These are phyloP conservation scores for Synergus japonicus DNA, from an alignment of 2,888 invertebrate species.

Conservation along the genomic window DNA sequence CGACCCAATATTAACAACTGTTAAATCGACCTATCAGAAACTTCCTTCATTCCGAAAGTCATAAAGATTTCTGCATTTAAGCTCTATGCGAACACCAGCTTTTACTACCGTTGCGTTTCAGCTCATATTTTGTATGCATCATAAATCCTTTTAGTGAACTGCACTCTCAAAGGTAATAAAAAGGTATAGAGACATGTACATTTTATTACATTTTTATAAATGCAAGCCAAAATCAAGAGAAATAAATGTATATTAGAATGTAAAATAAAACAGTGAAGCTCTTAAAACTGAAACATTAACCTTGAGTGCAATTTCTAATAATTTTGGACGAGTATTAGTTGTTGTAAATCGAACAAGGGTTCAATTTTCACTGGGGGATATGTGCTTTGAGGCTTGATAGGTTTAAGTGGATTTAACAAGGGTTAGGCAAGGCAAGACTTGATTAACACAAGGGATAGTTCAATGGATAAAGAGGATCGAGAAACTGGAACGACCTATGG, in stretches of 20 bases:
- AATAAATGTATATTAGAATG: not conserved
- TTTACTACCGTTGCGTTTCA: not conserved
- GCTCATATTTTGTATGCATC: not conserved
- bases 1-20: not conserved
- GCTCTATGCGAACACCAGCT: not conserved
- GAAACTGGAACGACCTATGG: slow-evolving; percentile 23
- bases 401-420: slow-evolving; percentile 21
- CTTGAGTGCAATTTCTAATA: not conserved
- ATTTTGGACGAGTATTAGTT: not conserved
- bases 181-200: too few relatives aligned
- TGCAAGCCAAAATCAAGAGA: too few relatives aligned
- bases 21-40: not conserved
- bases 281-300: not conserved
- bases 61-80: not conserved
- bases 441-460: slow-evolving; percentile 8
- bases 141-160: not conserved
- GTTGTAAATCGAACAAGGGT: not conserved
- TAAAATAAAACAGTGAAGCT: not conserved
- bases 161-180: not conserved
- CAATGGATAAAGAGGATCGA: slow-evolving; percentile 11
- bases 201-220: too few relatives aligned
- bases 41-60: not conserved
- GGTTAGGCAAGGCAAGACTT: slow-evolving; percentile 5
- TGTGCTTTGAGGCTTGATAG: slow-evolving; percentile 8
- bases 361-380: not conserved